Conservation (phyloP, 2,888 invertebrate genomes). For the Microplitis manilae region DNA sequence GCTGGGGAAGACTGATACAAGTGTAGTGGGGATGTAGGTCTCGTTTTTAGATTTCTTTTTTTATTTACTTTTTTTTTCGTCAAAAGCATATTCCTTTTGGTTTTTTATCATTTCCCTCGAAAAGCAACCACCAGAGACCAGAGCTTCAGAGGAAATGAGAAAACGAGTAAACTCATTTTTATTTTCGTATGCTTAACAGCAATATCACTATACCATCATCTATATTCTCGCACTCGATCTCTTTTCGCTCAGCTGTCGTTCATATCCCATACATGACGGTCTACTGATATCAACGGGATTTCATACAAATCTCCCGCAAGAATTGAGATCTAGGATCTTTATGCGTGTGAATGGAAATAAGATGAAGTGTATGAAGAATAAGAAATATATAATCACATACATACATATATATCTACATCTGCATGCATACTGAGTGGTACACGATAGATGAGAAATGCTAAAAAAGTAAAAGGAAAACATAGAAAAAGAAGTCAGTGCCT, state of each 20-base stretch:
- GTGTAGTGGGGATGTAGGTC: slow-evolving; percentile 15
- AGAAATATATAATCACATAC: too few species aligned
- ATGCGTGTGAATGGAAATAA: neutral
- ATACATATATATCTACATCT: too few species aligned
- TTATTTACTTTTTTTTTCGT: slow-evolving; percentile 13
- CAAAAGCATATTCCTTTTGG: neutral
- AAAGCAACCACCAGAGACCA: neutral
- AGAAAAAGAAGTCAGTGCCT: slow-evolving; percentile 4
- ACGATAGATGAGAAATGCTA: neutral
- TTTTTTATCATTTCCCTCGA: neutral
- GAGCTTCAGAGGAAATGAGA: slow-evolving; percentile 8
- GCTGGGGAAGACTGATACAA: slow-evolving; percentile 16
- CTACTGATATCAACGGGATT: neutral
- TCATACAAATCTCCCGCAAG: neutral
- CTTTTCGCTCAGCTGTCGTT: neutral
- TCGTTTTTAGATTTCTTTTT: slow-evolving; percentile 27
- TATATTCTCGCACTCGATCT: slow-evolving; percentile 12
- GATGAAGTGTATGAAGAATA: too few species aligned
- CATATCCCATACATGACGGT: neutral
- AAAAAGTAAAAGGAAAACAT: slow-evolving; percentile 10
- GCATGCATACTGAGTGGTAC: neutral
- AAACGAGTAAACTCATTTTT: slow-evolving; percentile 19
- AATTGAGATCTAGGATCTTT: slow-evolving; percentile 4
- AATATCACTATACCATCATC: too few species aligned
- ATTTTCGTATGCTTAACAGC: neutral